Evolutionary conservation across 2,113 vertebrate genomes (phyloP).

Genomic region (Phalacrocorax aristotelis): DNA sequence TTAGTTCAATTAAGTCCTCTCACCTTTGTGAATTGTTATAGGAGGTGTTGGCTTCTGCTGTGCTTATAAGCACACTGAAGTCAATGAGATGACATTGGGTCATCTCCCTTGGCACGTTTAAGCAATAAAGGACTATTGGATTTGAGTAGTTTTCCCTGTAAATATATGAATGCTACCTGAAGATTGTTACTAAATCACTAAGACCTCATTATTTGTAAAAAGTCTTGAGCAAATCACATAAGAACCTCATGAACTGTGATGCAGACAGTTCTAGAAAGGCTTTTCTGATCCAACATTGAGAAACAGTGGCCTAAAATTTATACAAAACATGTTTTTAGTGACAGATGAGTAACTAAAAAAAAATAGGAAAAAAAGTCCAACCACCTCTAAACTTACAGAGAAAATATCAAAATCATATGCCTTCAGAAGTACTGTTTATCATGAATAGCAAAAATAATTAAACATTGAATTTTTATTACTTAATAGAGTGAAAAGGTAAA

Average conservation of each 20-base stretch:
- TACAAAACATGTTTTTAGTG: accelerated
- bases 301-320: neutral
- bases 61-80: neutral
- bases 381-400: neutral
- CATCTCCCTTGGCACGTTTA: neutral
- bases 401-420: neutral
- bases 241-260: neutral
- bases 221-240: neutral
- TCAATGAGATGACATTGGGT: neutral
- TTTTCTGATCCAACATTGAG: neutral
- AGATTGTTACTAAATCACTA: neutral
- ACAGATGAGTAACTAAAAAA: neutral
- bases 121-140: neutral
- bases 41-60: neutral
- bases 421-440: neutral
- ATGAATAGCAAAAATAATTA: neutral
- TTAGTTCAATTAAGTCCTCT: neutral
- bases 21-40: neutral
- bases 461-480: accelerated
- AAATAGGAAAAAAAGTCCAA: neutral
- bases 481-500: neutral
- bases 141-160: neutral
- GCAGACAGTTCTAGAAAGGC: neutral
- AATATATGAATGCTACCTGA: neutral
- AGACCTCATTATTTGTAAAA: neutral